Evolutionary conservation across 2,888 invertebrate species (phyloP).

Genomic region (Tridacna gigas): DNA sequence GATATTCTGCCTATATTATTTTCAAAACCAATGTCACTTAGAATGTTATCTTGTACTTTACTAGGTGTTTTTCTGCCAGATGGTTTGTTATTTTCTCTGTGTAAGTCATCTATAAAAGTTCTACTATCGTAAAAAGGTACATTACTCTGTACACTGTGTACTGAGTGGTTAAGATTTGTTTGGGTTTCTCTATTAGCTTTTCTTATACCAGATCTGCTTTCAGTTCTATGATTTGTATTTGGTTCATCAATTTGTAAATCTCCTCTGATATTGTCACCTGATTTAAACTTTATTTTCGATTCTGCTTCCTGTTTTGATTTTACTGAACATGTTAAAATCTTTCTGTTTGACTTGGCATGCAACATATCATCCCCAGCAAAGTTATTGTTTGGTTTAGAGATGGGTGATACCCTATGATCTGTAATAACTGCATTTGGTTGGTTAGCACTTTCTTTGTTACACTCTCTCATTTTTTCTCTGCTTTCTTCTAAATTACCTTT

Average conservation of each 20-base stretch:
- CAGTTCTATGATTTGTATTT: neutral
- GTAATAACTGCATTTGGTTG: neutral
- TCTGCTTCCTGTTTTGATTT: neutral
- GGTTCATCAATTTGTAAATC: neutral
- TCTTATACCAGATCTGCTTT: slow-evolving; percentile 36
- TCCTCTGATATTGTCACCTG: neutral
- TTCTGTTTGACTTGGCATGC: slow-evolving; percentile 55
- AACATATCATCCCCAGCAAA: slow-evolving; percentile 24
- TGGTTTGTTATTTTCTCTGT: slow-evolving; percentile 22
- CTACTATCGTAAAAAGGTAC: slow-evolving; percentile 60
- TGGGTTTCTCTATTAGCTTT: slow-evolving; percentile 56
- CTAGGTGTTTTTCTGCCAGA: slow-evolving; percentile 20
- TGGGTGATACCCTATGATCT: neutral
- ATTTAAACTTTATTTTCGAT: neutral
- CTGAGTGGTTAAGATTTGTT: slow-evolving; percentile 54
- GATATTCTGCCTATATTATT: neutral
- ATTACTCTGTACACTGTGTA: slow-evolving; percentile 67
- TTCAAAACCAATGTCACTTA: slow-evolving; percentile 28
- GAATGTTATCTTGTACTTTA: slow-evolving; percentile 24
- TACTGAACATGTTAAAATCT: slow-evolving; percentile 33
- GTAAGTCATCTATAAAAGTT: slow-evolving; percentile 5
- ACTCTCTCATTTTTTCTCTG: slow-evolving; percentile 17
- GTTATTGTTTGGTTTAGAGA: neutral
- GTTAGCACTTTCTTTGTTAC: neutral
- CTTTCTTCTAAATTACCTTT: slow-evolving; percentile 45